These are phyloP conservation scores for Percopsis omiscomaycus DNA, from an alignment of 2,797 vertebrate species.

Conservation along the genomic window DNA sequence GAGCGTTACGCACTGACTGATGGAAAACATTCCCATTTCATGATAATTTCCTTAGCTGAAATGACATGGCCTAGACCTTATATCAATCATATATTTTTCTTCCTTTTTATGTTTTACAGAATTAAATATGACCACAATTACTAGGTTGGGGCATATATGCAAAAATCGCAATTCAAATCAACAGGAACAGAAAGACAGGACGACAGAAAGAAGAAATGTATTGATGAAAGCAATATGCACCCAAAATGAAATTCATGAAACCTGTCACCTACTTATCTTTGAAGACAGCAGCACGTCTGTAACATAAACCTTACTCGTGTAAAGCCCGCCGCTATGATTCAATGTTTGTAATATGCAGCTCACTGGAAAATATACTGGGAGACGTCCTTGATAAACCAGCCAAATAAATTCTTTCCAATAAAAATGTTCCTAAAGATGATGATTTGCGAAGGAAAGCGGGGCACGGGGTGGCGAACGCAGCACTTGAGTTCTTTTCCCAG, in stretches of 20 bases:
- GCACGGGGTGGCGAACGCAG: constrained; percentile 53
- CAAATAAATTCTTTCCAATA: constrained; percentile 78
- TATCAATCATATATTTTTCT: constrained; percentile 45
- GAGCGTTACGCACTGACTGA: constrained; percentile 49
- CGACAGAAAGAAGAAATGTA: constrained; percentile 50
- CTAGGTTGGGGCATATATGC: constrained; percentile 7
- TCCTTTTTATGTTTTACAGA: constrained; percentile 47
- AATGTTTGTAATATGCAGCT: constrained; percentile 52
- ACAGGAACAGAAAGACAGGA: constrained; percentile 28
- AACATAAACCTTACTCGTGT: constrained; percentile 65
- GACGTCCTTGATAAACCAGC: constrained; percentile 72
- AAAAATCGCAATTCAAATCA: constrained; percentile 43
- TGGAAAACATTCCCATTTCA: constrained; percentile 56
- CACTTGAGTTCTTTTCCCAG: constrained; percentile 70
- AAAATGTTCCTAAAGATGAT: constrained; percentile 73
- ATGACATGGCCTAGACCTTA: constrained; percentile 34
- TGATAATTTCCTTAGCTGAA: constrained; percentile 59
- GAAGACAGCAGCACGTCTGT: constrained; percentile 72
- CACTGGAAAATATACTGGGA: constrained; percentile 70
- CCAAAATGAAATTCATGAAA: constrained; percentile 70
- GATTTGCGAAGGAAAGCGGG: constrained; percentile 70
- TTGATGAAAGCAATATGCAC: constrained; percentile 70
- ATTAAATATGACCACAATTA: not conserved
- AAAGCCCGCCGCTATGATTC: constrained; percentile 63
- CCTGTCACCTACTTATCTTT: constrained; percentile 72